Conservation (phyloP, 2,888 invertebrate genomes). For the Tenthredo livida region DNA sequence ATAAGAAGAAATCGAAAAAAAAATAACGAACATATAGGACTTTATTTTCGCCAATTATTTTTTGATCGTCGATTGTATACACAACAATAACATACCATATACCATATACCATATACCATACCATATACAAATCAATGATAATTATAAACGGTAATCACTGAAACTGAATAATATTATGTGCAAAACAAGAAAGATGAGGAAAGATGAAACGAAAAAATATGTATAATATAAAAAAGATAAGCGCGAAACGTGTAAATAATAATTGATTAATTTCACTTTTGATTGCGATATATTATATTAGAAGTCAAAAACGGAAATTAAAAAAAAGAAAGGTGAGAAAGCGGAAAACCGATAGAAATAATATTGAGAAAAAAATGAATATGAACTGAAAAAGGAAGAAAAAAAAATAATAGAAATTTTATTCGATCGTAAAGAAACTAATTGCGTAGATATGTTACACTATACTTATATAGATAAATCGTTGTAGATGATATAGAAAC, state of each 20-base stretch:
- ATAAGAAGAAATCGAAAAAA: background rate
- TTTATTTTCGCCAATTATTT: constrained; percentile 53
- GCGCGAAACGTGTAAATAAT: background rate
- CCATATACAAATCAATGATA: background rate
- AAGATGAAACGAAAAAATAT: constrained; percentile 9
- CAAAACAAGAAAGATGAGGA: constrained; percentile 38
- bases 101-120: constrained; percentile 27
- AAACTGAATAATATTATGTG: constrained; percentile 44
- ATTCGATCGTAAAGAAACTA: background rate
- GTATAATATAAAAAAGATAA: background rate
- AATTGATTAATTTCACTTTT: background rate
- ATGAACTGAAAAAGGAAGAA: background rate
- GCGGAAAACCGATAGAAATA: background rate
- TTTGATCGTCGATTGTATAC: constrained; percentile 49
- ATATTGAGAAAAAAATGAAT: background rate
- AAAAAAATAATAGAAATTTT: background rate
- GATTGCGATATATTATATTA: background rate
- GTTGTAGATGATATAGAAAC: background rate
- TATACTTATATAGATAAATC: background rate
- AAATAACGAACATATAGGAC: background rate
- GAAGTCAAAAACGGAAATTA: background rate
- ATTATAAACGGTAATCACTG: background rate
- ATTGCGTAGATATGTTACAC: background rate
- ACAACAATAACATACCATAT: constrained; percentile 55
- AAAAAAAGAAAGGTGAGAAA: background rate